A percentile compares a stretch with the other conserved stretches of the same genome.
Evolutionary conservation across 2,113 vertebrate species (phyloP).

Genomic region (Monopterus albus): DNA sequence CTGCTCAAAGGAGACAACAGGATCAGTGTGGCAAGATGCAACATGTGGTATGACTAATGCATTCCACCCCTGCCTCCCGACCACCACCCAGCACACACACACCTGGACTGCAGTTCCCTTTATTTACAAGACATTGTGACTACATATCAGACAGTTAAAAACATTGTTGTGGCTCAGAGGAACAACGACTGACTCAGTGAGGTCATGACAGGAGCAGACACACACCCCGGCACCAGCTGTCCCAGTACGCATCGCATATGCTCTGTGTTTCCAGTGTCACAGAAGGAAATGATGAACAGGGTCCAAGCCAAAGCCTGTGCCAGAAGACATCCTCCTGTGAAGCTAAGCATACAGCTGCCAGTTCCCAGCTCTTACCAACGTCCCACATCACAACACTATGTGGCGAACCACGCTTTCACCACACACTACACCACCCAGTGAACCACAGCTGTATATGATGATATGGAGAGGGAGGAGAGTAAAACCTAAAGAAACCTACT

Average conservation of each 20-base stretch:
- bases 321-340: conserved; percentile 31
- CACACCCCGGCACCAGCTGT: conserved; percentile 52
- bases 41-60: conserved; percentile 72
- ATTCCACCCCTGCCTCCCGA: conserved; percentile 38
- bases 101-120: conserved; percentile 52
- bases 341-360: conserved; percentile 42
- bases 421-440: conserved; percentile 68
- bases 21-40: conserved; percentile 53
- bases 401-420: conserved; percentile 62
- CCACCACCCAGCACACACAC: conserved; percentile 41
- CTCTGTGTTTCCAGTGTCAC: conserved; percentile 44
- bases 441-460: conserved; percentile 50
- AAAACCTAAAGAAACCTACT: conserved; percentile 18
- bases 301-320: conserved; percentile 12
- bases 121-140: conserved; percentile 47
- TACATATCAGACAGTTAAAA: conserved; percentile 43
- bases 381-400: conserved; percentile 74
- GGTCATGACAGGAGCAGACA: conserved; percentile 50
- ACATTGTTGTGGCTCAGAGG: conserved; percentile 27
- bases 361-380: conserved; percentile 43
- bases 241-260: conserved; percentile 41
- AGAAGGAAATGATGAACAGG: conserved; percentile 47
- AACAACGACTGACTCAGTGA: conserved; percentile 42
- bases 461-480: conserved; percentile 35
- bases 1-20: conserved; percentile 49